Evolutionary conservation across 2,888 invertebrate genomes (phyloP), one percentile per base, ranked within the genome.

Genomic region (Morpho achilles): DNA sequence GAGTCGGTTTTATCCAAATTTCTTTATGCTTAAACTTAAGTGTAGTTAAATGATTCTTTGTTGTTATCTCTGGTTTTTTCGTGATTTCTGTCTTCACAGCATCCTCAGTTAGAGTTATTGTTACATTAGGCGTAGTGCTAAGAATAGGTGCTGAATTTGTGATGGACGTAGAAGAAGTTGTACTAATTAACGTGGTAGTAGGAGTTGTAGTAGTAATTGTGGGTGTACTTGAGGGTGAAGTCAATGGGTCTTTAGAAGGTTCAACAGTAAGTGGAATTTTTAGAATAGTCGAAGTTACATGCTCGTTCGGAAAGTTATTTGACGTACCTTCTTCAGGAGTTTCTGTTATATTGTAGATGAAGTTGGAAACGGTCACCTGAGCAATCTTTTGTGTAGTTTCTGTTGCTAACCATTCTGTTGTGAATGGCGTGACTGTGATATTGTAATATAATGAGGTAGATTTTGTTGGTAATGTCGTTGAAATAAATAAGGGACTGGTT

Each of bases 1-100:
- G 87, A 0, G 88, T 82, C 48, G 90, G 90, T 67, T 75, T 77
- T 69, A 90, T 90, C 90, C 90, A 90, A 71, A 90, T 90, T 70
- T 90, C 90, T 71, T 90, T 90, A n/a, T 85, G 84, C 64, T 87
- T 86, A 39, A 82, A 80, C 70, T 89, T 90, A 0, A 72, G 61
- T 23, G 87, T 87, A n/a, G 82, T 80, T 10, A 78, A 72, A 49
- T 67, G 66, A n/a, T 68, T 67, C 76, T 73, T 83, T 7, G 72
- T 62, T 10, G 80, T 80, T 40, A 77, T 72, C 62, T 86, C 83
- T 45, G 73, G 67, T 64, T 78, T 83, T 61, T 67, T 81, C 8
- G 79, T 76, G 7, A 72, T 70, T 63, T 80, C 81, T 40, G 60
- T 56, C 60, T 69, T 57, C 22, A 50, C 72, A 53, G 44, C 39